Evolutionary conservation across 2,888 invertebrate species (phyloP), one percentile per base, ranked within the genome.

Genomic region (Caenorhabditis virilis): DNA sequence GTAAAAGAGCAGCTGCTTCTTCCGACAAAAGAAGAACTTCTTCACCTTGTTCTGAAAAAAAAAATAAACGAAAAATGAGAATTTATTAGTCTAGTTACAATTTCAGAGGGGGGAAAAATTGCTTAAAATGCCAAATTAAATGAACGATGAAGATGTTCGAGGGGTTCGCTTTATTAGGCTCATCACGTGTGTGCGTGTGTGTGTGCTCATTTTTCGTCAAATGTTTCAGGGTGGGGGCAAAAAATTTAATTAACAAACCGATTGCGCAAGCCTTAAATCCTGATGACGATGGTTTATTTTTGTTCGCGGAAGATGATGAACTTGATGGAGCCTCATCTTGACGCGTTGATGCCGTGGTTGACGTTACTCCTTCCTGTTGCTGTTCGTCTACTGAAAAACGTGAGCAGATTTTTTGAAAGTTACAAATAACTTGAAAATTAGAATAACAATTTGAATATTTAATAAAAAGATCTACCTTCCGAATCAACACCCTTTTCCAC

Each of bases 21-120:
- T 69, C 69, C 27, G 59, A 58, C 51, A 61, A 47, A 52, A 68
- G 69, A 57, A 69, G 41, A 3, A 59, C 60, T 9, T 69, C 69
- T 15, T 64, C 69, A 13, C 55, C 69, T 41, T 55, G 54, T 22
- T 64, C 64, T 64, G 49, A n/a, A 55, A 55, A 53, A 9, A 6
- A 39, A 18, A 7, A 18, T 7, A 39, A 5, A n/a, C 9, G 15
- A 39, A 39, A 39, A 39, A 9, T 18, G 5, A 39, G 39, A 18
- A 9, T 39, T n/a, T 15, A 7, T 15, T 9, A 39, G 6, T 39
- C 15, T 39, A 39, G 39, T 18, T 15, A 9, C 20, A 18, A 9
- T n/a, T n/a, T n/a, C n/a, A n/a, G n/a, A n/a, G n/a, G n/a, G n/a
- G n/a, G n/a, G n/a, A n/a, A n/a, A n/a, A n/a, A n/a, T n/a, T n/a